phyloP scores from a whole-genome alignment of 2,888 invertebrate species.

The Stenolophus ochropezus region DNA sequence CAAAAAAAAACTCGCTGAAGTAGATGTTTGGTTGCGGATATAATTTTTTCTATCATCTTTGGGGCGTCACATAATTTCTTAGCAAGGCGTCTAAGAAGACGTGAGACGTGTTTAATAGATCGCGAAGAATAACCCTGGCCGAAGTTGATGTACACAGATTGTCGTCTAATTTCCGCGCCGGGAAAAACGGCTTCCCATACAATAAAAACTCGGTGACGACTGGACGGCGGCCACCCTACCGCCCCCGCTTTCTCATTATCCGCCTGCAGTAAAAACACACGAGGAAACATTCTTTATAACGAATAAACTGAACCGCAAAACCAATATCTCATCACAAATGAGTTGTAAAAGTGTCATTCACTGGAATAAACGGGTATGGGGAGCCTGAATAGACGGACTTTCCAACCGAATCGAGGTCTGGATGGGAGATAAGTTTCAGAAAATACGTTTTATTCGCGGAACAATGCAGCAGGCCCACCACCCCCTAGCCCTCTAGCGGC shows the following conservation, averaged over 20 bases:
- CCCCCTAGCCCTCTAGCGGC: conserved; percentile 5
- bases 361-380: conserved; percentile 41
- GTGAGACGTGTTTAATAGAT: conserved; percentile 39
- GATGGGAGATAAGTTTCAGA: conserved; percentile 47
- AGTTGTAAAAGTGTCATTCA: conserved; percentile 60
- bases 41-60: too few relatives aligned
- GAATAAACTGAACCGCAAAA: conserved; percentile 47
- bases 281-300: conserved; percentile 52
- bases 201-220: conserved; percentile 52
- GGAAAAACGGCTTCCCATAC: conserved; percentile 15
- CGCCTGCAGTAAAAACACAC: conserved; percentile 51
- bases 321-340: conserved; percentile 59
- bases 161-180: conserved; percentile 37
- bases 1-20: too few relatives aligned
- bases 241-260: conserved; percentile 47
- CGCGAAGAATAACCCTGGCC: conserved; percentile 25
- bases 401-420: conserved; percentile 42
- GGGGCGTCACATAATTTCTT: too few relatives aligned
- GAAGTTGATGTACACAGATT: conserved; percentile 49
- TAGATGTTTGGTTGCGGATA: too few relatives aligned
- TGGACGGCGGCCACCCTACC: conserved; percentile 14
- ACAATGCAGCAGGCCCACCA: conserved; percentile 23
- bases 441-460: conserved; percentile 52
- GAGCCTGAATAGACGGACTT: conserved; percentile 45
- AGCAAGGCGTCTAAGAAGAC: too few relatives aligned